phyloP scores from a whole-genome alignment of 1,140 invertebrate genomes.

The Papilio aristodemus region DNA sequence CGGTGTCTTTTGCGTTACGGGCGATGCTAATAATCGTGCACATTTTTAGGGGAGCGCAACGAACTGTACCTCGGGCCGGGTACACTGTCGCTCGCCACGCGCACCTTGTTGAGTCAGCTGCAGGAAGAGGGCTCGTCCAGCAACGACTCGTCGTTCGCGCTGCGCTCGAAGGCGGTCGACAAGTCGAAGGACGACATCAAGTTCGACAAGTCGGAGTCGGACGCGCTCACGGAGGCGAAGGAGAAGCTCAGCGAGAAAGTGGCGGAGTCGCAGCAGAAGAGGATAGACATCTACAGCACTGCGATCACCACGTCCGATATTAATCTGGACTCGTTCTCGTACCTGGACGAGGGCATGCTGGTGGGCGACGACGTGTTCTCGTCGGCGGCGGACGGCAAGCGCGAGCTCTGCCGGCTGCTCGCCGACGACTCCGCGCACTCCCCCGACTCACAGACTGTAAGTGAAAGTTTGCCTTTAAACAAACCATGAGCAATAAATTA shows the following conservation, averaged over 20 bases:
- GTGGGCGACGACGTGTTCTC: conserved; percentile 72
- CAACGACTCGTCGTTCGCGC: conserved; percentile 77
- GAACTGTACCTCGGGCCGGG: conserved; percentile 66
- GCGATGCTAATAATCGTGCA: conserved; percentile 36
- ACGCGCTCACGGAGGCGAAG: conserved; percentile 70
- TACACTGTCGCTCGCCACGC: conserved; percentile 63
- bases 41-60: conserved; percentile 65
- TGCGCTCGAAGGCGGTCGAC: conserved; percentile 56
- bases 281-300: conserved; percentile 78
- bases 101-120: conserved; percentile 74
- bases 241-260: conserved; percentile 73
- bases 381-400: conserved; percentile 43
- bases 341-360: conserved; percentile 75
- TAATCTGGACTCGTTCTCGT: conserved; percentile 79
- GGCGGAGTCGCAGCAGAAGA: conserved; percentile 68
- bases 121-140: conserved; percentile 79
- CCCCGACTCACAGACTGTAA: conserved; percentile 68
- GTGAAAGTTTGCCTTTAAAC: conserved; percentile 66
- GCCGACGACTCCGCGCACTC: conserved; percentile 61
- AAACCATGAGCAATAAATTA: conserved; percentile 68
- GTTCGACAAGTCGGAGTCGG: conserved; percentile 62
- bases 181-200: conserved; percentile 55
- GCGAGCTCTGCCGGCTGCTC: conserved; percentile 59
- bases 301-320: conserved; percentile 76
- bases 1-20: conserved; percentile 5